Percentiles rank a stretch among this genome's conserved stretches.
phyloP scores from a whole-genome alignment of 2,113 vertebrate species.

The Oenanthe oenanthe region DNA sequence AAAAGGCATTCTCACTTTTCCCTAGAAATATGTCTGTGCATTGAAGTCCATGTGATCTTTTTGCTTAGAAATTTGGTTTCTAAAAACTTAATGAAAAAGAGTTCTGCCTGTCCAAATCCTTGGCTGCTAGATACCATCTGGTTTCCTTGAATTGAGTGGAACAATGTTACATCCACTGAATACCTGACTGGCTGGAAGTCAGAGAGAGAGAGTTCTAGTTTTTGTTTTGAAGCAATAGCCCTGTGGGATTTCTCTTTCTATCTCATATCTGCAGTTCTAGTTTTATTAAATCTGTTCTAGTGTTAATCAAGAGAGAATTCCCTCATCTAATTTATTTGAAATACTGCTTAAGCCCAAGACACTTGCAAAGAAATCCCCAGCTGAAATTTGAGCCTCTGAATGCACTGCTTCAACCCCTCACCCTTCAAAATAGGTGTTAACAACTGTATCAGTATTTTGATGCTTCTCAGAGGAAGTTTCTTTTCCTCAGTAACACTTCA shows the following conservation, averaged over 20 bases:
- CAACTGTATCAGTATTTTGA: background rate
- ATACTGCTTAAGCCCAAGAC: background rate
- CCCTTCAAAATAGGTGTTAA: background rate
- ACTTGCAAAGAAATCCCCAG: background rate
- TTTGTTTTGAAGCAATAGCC: background rate
- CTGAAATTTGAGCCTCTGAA: background rate
- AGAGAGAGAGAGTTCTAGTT: background rate
- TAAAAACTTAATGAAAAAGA: background rate
- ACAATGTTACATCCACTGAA: background rate
- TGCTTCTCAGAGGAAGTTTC: background rate
- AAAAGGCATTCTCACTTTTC: background rate
- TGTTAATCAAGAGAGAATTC: constrained; percentile 21
- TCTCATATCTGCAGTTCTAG: background rate
- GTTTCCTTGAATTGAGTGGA: background rate
- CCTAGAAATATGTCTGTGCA: background rate
- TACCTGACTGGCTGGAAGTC: background rate
- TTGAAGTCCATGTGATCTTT: background rate
- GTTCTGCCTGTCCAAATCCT: background rate
- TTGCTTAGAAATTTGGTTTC: background rate
- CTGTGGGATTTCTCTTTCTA: background rate
- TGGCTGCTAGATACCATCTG: background rate
- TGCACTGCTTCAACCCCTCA: background rate
- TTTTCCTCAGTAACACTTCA: background rate
- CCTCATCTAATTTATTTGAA: constrained; percentile 32
- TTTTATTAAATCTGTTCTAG: constrained; percentile 43